Conservation (phyloP, 2,113 vertebrate species). For the Ochotona princeps region DNA sequence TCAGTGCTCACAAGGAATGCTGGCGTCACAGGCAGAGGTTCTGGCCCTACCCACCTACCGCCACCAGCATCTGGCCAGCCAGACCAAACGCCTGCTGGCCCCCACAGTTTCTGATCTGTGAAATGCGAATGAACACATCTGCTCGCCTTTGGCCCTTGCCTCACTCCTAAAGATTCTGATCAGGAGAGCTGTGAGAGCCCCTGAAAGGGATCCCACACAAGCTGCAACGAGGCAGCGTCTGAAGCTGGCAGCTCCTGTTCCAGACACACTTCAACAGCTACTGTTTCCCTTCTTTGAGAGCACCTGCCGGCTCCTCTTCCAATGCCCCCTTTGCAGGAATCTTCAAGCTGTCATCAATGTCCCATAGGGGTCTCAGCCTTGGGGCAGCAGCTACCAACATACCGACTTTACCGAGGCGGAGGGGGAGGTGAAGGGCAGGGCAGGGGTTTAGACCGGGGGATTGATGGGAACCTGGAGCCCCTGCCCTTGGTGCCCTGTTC, state of each 20-base stretch:
- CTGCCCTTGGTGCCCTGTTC: background rate
- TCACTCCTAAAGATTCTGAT: background rate
- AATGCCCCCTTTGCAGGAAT: background rate
- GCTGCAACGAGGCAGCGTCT: background rate
- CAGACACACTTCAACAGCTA: background rate
- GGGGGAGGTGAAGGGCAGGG: background rate
- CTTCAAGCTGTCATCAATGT: background rate
- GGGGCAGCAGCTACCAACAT: constrained; percentile 16
- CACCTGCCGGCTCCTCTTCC: background rate
- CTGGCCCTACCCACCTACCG: no score
- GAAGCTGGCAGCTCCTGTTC: background rate
- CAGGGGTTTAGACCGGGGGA: background rate
- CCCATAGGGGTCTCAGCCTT: background rate
- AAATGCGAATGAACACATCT: background rate
- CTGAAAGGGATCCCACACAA: background rate
- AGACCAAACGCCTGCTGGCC: no score
- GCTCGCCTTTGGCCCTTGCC: background rate
- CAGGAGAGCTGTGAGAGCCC: background rate
- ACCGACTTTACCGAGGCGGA: background rate
- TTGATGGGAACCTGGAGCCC: background rate
- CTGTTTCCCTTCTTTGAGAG: background rate
- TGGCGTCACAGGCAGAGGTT: no score
- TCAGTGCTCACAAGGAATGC: no score
- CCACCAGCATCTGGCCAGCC: no score
- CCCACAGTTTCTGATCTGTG: background rate